A percentile compares a stretch with the other conserved stretches of the same genome.
These are phyloP conservation scores for Crematogaster levior DNA, from an alignment of 2,888 invertebrate genomes.

Conservation along the genomic window DNA sequence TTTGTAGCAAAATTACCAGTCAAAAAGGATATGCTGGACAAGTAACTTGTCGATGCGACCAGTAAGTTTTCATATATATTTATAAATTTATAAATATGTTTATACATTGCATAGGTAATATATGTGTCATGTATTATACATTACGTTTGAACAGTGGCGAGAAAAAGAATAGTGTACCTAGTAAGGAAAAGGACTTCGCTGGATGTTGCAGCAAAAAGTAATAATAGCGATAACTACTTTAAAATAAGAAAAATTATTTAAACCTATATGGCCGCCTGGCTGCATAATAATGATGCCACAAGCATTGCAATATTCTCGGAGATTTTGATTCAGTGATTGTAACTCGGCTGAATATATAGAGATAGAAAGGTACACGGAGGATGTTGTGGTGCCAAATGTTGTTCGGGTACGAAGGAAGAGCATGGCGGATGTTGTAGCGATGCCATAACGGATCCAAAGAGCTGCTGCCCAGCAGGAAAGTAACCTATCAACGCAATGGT, in stretches of 20 bases:
- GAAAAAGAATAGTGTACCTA: slow-evolving; percentile 69
- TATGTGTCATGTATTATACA: background rate
- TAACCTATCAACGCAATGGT: slow-evolving; percentile 39
- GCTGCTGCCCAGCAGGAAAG: slow-evolving; percentile 66
- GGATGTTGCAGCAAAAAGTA: slow-evolving; percentile 79
- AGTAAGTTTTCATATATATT: slow-evolving; percentile 65
- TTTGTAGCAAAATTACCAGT: slow-evolving; percentile 75
- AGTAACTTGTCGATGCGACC: slow-evolving; percentile 79
- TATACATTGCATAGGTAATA: background rate
- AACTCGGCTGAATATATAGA: slow-evolving; percentile 76
- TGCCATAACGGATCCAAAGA: slow-evolving; percentile 43
- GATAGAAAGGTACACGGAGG: slow-evolving; percentile 72
- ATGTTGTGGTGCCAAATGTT: slow-evolving; percentile 78
- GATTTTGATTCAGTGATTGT: slow-evolving; percentile 21
- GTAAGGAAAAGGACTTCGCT: slow-evolving; percentile 71
- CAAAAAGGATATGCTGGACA: slow-evolving; percentile 80
- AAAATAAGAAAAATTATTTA: slow-evolving; percentile 64
- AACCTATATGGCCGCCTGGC: slow-evolving; percentile 49
- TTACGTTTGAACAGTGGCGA: slow-evolving; percentile 66
- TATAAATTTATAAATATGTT: slow-evolving; percentile 15
- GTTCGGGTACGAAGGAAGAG: slow-evolving; percentile 71
- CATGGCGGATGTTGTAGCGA: slow-evolving; percentile 75
- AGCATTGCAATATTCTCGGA: background rate
- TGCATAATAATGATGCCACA: background rate
- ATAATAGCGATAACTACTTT: background rate